Conservation (phyloP, 2,888 invertebrate species). For the Ophion costatus region DNA sequence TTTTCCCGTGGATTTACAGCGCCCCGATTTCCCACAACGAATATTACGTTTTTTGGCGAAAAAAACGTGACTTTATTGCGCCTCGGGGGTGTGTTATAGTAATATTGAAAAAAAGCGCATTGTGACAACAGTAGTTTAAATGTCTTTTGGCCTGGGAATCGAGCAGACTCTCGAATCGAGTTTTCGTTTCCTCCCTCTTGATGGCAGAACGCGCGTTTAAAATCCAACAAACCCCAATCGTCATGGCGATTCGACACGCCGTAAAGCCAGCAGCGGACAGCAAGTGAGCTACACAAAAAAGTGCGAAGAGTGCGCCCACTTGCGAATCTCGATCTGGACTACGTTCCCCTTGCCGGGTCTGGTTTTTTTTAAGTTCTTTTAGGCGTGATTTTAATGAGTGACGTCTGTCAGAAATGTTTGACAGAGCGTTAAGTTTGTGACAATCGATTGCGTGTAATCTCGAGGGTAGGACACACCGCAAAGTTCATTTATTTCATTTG, state of each 20-base stretch:
- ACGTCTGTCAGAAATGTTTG: conserved; percentile 80
- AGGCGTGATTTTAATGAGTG: conserved; percentile 79
- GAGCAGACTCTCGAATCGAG: conserved; percentile 70
- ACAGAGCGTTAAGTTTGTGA: conserved; percentile 77
- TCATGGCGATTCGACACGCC: conserved; percentile 77
- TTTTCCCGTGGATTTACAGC: conserved; percentile 26
- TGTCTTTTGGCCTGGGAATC: conserved; percentile 71
- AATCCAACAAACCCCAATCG: conserved; percentile 76
- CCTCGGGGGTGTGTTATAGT: background rate
- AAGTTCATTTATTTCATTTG: conserved; percentile 67
- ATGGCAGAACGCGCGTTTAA: conserved; percentile 74
- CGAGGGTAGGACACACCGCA: conserved; percentile 51
- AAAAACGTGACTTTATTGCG: conserved; percentile 36
- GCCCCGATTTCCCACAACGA: conserved; percentile 60
- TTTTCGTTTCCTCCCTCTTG: conserved; percentile 5
- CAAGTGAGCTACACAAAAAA: conserved; percentile 59
- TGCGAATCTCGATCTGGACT: conserved; percentile 51
- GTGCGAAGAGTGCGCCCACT: conserved; percentile 32
- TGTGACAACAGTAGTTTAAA: conserved; percentile 66
- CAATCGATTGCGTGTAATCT: conserved; percentile 54
- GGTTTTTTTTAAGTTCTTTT: conserved; percentile 60
- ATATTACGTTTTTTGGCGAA: conserved; percentile 31
- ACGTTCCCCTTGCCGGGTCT: conserved; percentile 42
- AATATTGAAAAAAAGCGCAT: conserved; percentile 30
- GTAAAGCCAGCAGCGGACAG: conserved; percentile 72